Percentiles rank a stretch among this genome's conserved stretches.
These are phyloP conservation scores for Cepphus grylle DNA, from an alignment of 2,113 vertebrate genomes.

Conservation along the genomic window DNA sequence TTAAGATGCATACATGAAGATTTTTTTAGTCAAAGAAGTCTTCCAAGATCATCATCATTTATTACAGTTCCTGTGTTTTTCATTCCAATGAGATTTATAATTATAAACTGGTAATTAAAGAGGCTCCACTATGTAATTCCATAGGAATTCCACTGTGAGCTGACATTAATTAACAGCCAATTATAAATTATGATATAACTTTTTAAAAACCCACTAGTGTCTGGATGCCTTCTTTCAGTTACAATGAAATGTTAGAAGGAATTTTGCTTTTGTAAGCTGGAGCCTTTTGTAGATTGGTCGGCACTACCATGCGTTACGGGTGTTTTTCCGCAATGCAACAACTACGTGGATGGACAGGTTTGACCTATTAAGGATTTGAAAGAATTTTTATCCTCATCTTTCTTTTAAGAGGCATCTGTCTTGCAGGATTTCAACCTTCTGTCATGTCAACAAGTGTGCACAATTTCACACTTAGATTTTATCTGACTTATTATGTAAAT, in stretches of 20 bases:
- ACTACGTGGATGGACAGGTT: not conserved
- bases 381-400: not conserved
- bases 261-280: not conserved
- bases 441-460: constrained; percentile 40
- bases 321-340: not conserved
- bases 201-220: constrained; percentile 21
- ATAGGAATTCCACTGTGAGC: constrained; percentile 67
- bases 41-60: constrained; percentile 42
- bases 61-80: constrained; percentile 70
- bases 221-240: constrained; percentile 38
- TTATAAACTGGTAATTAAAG: constrained; percentile 67
- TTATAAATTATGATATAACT: constrained; percentile 61
- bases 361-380: not conserved
- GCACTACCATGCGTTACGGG: not conserved
- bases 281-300: not conserved
- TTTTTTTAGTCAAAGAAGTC: constrained; percentile 31
- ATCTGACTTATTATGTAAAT: constrained; percentile 57
- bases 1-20: not conserved
- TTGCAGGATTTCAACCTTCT: constrained; percentile 32
- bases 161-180: constrained; percentile 67
- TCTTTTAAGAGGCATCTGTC: constrained; percentile 36
- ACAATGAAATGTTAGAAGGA: not conserved
- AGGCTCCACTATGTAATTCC: constrained; percentile 65
- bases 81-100: constrained; percentile 65
- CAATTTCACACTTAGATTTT: constrained; percentile 17